A percentile compares a stretch with the other conserved stretches of the same genome.
Conservation (phyloP, 2,113 vertebrate species). For the Triplophysa rosa region DNA sequence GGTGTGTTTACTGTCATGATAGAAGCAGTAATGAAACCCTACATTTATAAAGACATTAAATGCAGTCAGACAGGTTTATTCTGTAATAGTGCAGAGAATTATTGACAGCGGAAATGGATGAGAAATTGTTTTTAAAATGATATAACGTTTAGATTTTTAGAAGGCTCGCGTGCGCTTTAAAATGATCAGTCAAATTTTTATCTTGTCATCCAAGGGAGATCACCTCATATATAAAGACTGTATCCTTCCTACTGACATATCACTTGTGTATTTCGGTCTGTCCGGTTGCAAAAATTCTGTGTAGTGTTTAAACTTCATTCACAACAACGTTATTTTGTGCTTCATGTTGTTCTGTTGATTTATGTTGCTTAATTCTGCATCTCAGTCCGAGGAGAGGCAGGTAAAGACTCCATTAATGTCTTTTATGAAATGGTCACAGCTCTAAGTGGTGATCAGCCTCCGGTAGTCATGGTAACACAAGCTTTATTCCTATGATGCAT, state of each 20-base stretch:
- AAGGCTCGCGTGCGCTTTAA: neutral
- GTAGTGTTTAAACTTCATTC: no score
- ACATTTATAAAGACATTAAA: neutral
- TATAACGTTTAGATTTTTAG: neutral
- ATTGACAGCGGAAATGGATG: neutral
- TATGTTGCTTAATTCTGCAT: slow-evolving; percentile 30
- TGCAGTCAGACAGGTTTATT: neutral
- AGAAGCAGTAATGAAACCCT: neutral
- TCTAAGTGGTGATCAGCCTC: slow-evolving; percentile 81
- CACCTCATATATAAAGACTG: slow-evolving; percentile 88
- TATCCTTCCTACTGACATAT: slow-evolving; percentile 72
- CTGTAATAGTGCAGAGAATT: neutral
- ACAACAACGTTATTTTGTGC: neutral
- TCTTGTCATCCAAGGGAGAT: slow-evolving; percentile 86
- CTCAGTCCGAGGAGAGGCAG: slow-evolving; percentile 79
- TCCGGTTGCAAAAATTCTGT: neutral
- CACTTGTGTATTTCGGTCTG: neutral
- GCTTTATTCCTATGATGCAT: neutral
- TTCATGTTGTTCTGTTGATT: neutral
- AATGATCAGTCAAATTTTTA: slow-evolving; percentile 88
- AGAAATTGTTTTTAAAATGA: neutral
- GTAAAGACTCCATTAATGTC: slow-evolving; percentile 67
- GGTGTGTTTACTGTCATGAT: slow-evolving; percentile 20
- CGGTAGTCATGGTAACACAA: slow-evolving; percentile 82
- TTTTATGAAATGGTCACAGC: slow-evolving; percentile 84